Percentiles rank a stretch among this genome's conserved stretches.
These are phyloP conservation scores for Balearica regulorum DNA, from an alignment of 2,797 vertebrate genomes.

Conservation along the genomic window DNA sequence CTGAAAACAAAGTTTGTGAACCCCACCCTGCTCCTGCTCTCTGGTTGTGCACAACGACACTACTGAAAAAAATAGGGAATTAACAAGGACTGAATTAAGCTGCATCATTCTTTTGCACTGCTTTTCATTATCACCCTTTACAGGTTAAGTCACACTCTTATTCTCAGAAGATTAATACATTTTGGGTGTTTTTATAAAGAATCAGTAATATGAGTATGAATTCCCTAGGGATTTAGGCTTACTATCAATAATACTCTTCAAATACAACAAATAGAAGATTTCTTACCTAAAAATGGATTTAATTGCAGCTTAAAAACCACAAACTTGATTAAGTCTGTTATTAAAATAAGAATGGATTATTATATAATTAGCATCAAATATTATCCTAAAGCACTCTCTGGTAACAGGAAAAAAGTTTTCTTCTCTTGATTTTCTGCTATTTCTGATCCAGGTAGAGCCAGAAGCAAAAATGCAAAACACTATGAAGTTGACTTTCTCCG, in stretches of 20 bases:
- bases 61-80: neutral
- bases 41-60: neutral
- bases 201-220: neutral
- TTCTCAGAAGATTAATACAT: neutral
- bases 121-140: neutral
- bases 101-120: neutral
- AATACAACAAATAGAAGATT: neutral
- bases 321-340: neutral
- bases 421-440: neutral
- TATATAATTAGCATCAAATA: neutral
- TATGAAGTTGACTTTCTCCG: neutral
- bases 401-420: accelerated
- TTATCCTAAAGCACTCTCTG: neutral
- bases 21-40: neutral
- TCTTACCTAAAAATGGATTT: neutral
- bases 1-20: neutral
- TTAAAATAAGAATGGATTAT: neutral
- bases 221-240: neutral
- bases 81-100: neutral
- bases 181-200: neutral
- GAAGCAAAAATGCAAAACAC: neutral
- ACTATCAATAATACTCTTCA: neutral
- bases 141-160: neutral
- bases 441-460: neutral
- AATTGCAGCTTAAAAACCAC: neutral